phyloP scores from a whole-genome alignment of 2,797 vertebrate genomes.

The Fringilla coelebs region DNA sequence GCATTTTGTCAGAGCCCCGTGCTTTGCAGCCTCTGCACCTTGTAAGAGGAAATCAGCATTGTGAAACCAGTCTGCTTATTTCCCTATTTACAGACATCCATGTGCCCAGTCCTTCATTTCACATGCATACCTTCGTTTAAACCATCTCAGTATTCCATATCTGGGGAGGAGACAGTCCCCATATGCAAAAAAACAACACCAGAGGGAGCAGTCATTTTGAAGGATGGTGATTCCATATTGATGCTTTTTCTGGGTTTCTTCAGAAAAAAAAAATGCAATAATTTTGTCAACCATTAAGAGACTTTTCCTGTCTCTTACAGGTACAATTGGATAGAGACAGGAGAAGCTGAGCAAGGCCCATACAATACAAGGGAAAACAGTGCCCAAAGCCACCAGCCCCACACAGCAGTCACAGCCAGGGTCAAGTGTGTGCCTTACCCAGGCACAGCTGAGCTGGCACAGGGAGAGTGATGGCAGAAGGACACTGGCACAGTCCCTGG shows the following conservation, averaged over 20 bases:
- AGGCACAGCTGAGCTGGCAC: neutral
- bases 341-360: neutral
- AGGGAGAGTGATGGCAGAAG: neutral
- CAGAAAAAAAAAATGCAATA: neutral
- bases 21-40: neutral
- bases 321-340: neutral
- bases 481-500: fast-evolving
- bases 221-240: neutral
- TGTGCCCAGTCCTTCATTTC: neutral
- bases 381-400: neutral
- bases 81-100: neutral
- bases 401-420: neutral
- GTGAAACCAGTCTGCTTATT: neutral
- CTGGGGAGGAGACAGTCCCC: neutral
- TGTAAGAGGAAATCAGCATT: neutral
- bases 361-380: neutral
- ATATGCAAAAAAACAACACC: neutral
- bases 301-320: neutral
- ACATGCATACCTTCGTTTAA: fast-evolving
- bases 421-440: fast-evolving
- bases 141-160: neutral
- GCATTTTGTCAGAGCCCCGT: neutral
- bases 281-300: neutral
- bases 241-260: neutral
- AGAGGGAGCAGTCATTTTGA: neutral